Base-by-base conservation (phyloP, 2,113 vertebrate species). In the Chaetura pelagica region DNA sequence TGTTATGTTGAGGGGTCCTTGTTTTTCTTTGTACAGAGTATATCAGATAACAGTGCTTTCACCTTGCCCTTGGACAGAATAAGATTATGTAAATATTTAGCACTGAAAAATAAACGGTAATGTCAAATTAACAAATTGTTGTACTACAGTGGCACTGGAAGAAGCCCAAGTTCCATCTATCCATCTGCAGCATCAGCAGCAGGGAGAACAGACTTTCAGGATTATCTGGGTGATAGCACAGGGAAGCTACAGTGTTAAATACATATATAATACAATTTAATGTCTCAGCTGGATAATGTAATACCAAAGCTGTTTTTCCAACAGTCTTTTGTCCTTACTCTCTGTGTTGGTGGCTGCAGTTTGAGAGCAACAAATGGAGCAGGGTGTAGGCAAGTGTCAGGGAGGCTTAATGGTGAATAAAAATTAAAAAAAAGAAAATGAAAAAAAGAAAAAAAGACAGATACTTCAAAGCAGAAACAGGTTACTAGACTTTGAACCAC, bases 71-170 rank as follows among this genome's bases (percentile, higher is more conserved):
- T 86, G 73, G 88, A 93, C 72, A 74, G 85, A 96, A 72, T 93
- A 90, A 90, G 95, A 91, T 88, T 81, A 94, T 95, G 94, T 95
- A 97, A 97, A 96, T 96, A 96, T 96, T 96, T 93, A 96, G 92
- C 83, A 57, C 68, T 68, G 92, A 87, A 96, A 96, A 96, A 96
- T 92, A 97, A 96, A 96, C 57, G 3, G 68, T 38, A 90, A 92
- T 68, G 92, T 95, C 95, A 96, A 94, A 90, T 96, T 95, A 94
- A 96, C 96, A 93, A 96, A 97, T 67, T 72, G 85, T 77, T 93
- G 92, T 95, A 91, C 82, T 90, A 22, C 3, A 61, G 63, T 92
- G 93, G 90, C 90, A 94, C 90, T 96, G 96, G 93, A 97, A 96
- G 92, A 88, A 96, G 87, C 86, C 90, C 92, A 96, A 95, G 92